Percentiles rank a stretch among this genome's conserved stretches.
Evolutionary conservation across 2,113 vertebrate genomes (phyloP).

Genomic region (Poeciliopsis occidentalis): DNA sequence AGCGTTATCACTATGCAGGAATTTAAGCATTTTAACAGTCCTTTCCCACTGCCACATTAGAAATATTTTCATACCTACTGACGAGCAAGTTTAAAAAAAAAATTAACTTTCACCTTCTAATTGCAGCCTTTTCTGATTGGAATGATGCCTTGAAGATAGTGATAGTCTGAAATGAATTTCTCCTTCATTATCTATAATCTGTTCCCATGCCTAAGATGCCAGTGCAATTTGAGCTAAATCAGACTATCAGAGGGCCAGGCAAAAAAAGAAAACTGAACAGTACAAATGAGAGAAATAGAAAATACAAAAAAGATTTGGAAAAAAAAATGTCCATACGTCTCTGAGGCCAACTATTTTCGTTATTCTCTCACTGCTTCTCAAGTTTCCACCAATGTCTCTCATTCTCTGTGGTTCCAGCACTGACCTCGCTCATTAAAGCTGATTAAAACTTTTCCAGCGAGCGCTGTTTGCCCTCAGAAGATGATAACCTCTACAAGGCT

Average conservation of each 20-base stretch:
- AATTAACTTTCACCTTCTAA: slow-evolving; percentile 41
- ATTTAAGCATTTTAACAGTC: slow-evolving; percentile 56
- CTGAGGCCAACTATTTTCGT: slow-evolving; percentile 48
- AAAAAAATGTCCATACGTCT: slow-evolving; percentile 52
- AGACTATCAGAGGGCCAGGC: slow-evolving; percentile 44
- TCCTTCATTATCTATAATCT: slow-evolving; percentile 62
- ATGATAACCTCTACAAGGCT: slow-evolving; percentile 82
- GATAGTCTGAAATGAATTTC: slow-evolving; percentile 44
- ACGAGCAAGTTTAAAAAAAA: slow-evolving; percentile 36
- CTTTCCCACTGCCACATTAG: slow-evolving; percentile 14
- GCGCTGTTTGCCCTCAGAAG: slow-evolving; percentile 79
- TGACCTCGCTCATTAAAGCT: slow-evolving; percentile 84
- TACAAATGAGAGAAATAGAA: slow-evolving; percentile 57
- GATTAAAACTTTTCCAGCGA: slow-evolving; percentile 79
- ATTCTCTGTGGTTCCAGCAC: slow-evolving; percentile 63
- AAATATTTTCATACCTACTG: slow-evolving; percentile 44
- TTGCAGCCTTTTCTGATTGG: slow-evolving; percentile 46
- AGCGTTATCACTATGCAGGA: slow-evolving; percentile 56
- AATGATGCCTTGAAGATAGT: slow-evolving; percentile 59
- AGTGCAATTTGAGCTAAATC: slow-evolving; percentile 57
- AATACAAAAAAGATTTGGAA: slow-evolving; percentile 28
- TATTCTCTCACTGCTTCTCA: slow-evolving; percentile 28
- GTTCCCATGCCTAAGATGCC: slow-evolving; percentile 54
- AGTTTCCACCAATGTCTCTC: slow-evolving; percentile 27
- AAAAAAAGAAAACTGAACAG: slow-evolving; percentile 36